Evolutionary conservation across 2,888 invertebrate genomes (phyloP), one percentile per base, ranked within the genome.

Genomic region (Elegia similella): DNA sequence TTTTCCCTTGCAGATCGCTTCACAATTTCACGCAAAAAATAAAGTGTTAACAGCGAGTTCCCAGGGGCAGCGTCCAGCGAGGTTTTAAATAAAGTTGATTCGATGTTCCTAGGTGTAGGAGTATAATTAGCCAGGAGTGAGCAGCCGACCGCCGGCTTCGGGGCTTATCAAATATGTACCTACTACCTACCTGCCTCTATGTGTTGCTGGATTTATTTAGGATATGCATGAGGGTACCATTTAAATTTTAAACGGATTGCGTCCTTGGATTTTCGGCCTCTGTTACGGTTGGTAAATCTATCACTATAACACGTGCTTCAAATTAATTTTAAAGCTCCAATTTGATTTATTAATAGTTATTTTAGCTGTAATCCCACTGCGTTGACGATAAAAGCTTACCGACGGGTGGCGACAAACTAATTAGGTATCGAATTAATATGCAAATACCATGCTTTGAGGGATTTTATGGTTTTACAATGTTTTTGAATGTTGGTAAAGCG

Each of bases 191-290:
- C 84, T 84, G 76, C 82, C 82, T 78, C 81, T 79, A 82, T 82
- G 79, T 82, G 79, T 82, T 79, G 87, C 82, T 81, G 88, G 90
- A 90, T 90, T 90, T 91, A 88, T 90, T 91, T 90, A 88, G 90
- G 89, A 86, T 91, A 90, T 91, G 91, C 88, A 90, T 90, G 91
- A 90, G 88, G 89, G 88, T 89, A 82, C 83, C 81, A 86, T 90
- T 90, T 89, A 91, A 91, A 91, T 90, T 91, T 91, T 90, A 89
- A 91, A 90, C 87, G 90, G 88, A 90, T 89, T 88, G 88, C 81
- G 86, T 88, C 90, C 88, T 91, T 89, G 88, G 87, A 86, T 87
- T 86, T 82, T 73, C 75, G 80, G 77, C 79, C 81, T 76, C 80
- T 83, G 83, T 86, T 85, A 76, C 86, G 84, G 84, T 86, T 84